These are phyloP conservation scores for Pollicipes pollicipes DNA, from an alignment of 1,140 invertebrate genomes.

Conservation along the genomic window DNA sequence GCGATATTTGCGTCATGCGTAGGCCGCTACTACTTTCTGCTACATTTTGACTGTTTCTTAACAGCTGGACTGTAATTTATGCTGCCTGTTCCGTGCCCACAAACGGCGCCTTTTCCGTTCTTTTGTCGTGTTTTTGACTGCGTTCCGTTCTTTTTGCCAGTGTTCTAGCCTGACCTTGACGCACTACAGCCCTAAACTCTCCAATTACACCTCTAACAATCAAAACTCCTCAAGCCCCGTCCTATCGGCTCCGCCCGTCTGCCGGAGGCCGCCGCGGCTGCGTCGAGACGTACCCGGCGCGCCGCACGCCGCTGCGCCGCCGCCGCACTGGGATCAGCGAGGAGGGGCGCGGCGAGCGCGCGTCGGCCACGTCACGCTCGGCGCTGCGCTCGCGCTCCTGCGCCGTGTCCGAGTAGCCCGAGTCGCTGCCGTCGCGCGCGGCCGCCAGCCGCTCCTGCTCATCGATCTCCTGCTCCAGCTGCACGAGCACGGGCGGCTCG, in stretches of 20 bases:
- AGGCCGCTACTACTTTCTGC: no score
- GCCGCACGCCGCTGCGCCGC: not conserved
- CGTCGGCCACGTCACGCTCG: not conserved
- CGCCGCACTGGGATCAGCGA: not conserved
- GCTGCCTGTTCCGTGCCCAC: no score
- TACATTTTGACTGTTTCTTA: no score
- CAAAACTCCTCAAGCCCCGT: constrained; percentile 13
- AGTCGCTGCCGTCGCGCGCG: constrained; percentile 13
- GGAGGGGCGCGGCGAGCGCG: not conserved
- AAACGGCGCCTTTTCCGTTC: no score
- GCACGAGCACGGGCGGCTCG: constrained; percentile 65
- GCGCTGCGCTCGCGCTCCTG: not conserved
- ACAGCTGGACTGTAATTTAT: no score
- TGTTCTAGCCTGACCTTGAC: no score
- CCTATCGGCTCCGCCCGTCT: constrained; percentile 7
- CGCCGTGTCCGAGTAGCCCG: not conserved
- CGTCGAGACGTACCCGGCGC: not conserved
- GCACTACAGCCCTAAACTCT: no score
- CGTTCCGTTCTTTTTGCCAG: no score
- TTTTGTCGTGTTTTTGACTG: no score
- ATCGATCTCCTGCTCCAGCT: constrained; percentile 76
- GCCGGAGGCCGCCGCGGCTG: constrained; percentile 7
- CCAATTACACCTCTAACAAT: no score
- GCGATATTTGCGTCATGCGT: no score
- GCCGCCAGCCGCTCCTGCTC: constrained; percentile 21